Conservation (phyloP, 2,113 vertebrate species). For the Brevimyrus niger region DNA sequence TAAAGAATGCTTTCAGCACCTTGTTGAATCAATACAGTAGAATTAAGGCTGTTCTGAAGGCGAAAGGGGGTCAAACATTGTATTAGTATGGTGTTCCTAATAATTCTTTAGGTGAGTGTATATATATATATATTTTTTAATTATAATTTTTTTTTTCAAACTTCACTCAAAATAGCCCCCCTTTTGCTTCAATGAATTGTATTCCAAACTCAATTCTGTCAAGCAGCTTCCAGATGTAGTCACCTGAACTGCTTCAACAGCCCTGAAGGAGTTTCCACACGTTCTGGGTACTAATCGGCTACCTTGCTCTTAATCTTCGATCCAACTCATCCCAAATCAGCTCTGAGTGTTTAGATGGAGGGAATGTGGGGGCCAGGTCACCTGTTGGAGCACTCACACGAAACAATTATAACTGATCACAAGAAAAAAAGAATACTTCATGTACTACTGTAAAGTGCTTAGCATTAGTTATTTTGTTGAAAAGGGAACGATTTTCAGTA, state of each 20-base stretch:
- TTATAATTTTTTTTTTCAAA: background rate
- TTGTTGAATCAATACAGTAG: too few species aligned
- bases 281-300: background rate
- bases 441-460: background rate
- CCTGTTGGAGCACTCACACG: background rate
- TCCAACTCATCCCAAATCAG: too few species aligned
- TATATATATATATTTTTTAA: too few species aligned
- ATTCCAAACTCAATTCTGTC: background rate
- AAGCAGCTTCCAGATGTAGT: background rate
- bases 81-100: too few species aligned
- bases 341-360: background rate
- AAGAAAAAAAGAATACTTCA: background rate
- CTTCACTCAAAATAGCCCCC: background rate
- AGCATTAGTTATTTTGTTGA: background rate
- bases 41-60: too few species aligned
- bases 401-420: background rate
- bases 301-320: too few species aligned
- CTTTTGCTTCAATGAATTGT: background rate
- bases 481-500: background rate
- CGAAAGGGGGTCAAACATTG: too few species aligned
- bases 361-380: background rate
- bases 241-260: background rate
- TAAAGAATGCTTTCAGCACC: too few species aligned
- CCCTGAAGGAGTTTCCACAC: background rate
- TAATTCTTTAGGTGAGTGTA: too few species aligned